A percentile compares a stretch with the other conserved stretches of the same genome.
Conservation (phyloP, 2,797 vertebrate genomes). For the Myotis pilosus region DNA sequence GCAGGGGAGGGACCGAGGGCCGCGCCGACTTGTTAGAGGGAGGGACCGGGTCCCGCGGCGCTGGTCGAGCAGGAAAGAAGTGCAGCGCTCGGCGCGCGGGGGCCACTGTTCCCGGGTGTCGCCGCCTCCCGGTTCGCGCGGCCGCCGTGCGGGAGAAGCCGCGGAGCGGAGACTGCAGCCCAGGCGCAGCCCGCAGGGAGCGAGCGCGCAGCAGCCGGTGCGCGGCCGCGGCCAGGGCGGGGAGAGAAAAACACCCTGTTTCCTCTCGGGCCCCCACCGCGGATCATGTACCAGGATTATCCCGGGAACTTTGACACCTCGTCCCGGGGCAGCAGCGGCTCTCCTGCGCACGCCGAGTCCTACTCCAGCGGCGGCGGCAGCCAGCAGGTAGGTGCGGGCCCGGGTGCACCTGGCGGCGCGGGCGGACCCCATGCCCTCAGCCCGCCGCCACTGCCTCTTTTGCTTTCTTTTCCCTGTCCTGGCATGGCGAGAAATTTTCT, state of each 20-base stretch:
- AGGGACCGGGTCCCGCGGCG: constrained; percentile 67
- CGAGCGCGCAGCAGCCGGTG: constrained; percentile 66
- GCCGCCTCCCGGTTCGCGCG: constrained; percentile 12
- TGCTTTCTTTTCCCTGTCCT: neutral
- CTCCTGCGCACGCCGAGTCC: constrained; percentile 94
- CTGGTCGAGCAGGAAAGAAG: constrained; percentile 52
- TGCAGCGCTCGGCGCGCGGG: neutral
- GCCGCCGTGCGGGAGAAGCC: constrained; percentile 12
- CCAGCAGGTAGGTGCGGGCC: constrained; percentile 88
- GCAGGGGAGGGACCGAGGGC: constrained; percentile 70
- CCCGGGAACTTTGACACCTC: constrained; percentile 98
- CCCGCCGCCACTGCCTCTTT: neutral
- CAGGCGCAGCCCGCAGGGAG: constrained; percentile 44
- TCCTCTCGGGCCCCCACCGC: constrained; percentile 81
- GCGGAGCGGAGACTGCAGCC: neutral
- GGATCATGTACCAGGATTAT: constrained; percentile 99
- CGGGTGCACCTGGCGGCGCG: constrained; percentile 68
- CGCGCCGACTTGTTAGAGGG: constrained; percentile 74
- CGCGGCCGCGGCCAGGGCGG: constrained; percentile 77
- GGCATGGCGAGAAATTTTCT: neutral
- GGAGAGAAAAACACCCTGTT: constrained; percentile 79
- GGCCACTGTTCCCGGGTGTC: neutral
- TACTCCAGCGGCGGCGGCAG: constrained; percentile 91
- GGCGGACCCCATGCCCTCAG: neutral
- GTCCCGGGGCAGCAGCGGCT: constrained; percentile 97